Conservation (phyloP, 2,888 invertebrate species). For the Seladonia tumulorum region DNA sequence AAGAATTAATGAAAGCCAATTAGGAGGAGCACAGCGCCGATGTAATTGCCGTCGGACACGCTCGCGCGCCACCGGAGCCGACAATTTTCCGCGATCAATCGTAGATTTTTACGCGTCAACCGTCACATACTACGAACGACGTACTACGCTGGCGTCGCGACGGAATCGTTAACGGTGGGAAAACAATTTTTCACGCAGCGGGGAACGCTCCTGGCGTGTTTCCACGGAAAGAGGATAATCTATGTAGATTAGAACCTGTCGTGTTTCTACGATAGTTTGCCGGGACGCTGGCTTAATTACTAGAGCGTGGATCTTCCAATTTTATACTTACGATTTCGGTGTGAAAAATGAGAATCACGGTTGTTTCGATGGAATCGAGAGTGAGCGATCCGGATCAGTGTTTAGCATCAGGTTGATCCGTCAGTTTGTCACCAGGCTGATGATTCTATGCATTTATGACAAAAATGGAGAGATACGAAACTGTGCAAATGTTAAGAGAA, state of each 20-base stretch:
- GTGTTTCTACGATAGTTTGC: neutral
- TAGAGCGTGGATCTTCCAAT: neutral
- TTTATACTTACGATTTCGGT: neutral
- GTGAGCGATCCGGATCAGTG: neutral
- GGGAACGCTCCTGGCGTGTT: neutral
- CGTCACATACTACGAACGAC: neutral
- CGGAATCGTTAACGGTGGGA: neutral
- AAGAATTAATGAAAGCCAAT: constrained; percentile 75
- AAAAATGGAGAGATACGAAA: neutral
- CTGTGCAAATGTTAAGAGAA: neutral
- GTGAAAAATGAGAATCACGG: neutral
- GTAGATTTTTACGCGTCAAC: constrained; percentile 26
- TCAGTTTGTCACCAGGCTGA: neutral
- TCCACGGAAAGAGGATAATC: neutral
- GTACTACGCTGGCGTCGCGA: neutral
- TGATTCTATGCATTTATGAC: neutral
- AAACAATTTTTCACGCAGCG: constrained; percentile 4
- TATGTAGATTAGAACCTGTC: neutral
- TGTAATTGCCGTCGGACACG: constrained; percentile 72
- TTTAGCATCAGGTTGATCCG: too few species aligned
- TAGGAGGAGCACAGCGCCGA: constrained; percentile 70
- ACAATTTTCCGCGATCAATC: constrained; percentile 60
- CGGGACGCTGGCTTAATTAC: neutral
- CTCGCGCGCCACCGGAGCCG: constrained; percentile 38
- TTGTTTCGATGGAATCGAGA: neutral